phyloP scores from a whole-genome alignment of 2,113 vertebrate genomes.

The Mobula birostris region DNA sequence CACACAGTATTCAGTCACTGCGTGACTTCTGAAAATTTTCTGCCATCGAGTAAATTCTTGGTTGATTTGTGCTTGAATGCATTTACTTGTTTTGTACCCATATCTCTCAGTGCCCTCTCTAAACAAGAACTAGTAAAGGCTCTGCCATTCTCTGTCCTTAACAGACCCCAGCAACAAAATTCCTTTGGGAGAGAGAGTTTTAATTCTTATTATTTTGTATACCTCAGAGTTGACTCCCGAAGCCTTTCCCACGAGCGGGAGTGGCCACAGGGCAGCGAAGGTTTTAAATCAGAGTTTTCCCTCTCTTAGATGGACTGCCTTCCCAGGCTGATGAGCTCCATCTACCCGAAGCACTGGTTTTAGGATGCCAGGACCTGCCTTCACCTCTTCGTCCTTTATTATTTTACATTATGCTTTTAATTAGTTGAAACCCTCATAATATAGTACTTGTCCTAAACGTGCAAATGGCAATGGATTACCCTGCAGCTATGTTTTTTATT shows the following conservation, averaged over 20 bases:
- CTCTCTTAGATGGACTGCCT: too few species aligned
- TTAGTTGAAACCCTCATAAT: background rate
- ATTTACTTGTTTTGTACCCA: background rate
- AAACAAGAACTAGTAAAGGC: background rate
- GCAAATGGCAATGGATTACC: background rate
- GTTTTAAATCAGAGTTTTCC: too few species aligned
- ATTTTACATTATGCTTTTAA: background rate
- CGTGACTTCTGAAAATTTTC: too few species aligned
- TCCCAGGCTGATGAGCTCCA: too few species aligned
- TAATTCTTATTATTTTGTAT: background rate
- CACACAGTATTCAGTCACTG: background rate
- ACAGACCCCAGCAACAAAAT: background rate
- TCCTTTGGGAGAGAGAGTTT: background rate
- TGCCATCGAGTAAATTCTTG: background rate
- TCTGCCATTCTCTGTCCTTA: background rate
- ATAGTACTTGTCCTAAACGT: background rate
- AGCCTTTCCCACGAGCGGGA: too few species aligned
- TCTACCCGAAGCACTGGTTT: too few species aligned
- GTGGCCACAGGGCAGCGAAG: too few species aligned
- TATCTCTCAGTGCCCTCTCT: background rate
- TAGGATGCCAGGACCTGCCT: too few species aligned
- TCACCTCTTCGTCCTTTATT: too few species aligned
- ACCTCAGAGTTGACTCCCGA: too few species aligned
- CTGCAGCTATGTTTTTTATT: background rate
- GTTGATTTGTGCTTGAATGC: background rate